Base-by-base conservation (phyloP, 2,888 invertebrate species). In the Pristionchus fissidentatus region DNA sequence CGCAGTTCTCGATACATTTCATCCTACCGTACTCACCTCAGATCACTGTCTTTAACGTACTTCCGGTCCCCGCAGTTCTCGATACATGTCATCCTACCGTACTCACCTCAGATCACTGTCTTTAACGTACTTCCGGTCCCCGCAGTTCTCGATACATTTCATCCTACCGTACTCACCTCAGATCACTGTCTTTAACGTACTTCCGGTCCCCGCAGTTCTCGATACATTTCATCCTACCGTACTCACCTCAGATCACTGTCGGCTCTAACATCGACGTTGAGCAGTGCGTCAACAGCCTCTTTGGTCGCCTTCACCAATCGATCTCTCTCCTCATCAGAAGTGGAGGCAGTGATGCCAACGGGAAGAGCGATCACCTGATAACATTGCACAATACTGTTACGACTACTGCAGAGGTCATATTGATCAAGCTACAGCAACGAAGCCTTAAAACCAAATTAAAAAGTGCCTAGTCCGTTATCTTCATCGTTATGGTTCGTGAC, bases 341-440 rank as follows among this genome's bases (percentile, higher is more conserved):
- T 95, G 86, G 94, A 95, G 0, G 95, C 97, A 0, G 97, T 97
- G 83, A 99, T 95, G n/a, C 99, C 99, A 93, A 98, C 98, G 0
- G 98, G 98, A 3, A 99, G 96, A 83, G 99, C 95, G 3, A 98
- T 95, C 1, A 94, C 94, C 94, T 94, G 88, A 3, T 26, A 70
- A 29, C n/a, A n/a, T n/a, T n/a, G n/a, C n/a, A n/a, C n/a, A n/a
- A n/a, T n/a, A n/a, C n/a, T n/a, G n/a, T n/a, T n/a, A n/a, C n/a
- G n/a, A n/a, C n/a, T n/a, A n/a, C n/a, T n/a, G n/a, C n/a, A n/a
- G n/a, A n/a, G n/a, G n/a, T n/a, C n/a, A n/a, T n/a, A n/a, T n/a
- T n/a, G n/a, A n/a, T n/a, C n/a, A n/a, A n/a, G n/a, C n/a, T n/a
- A n/a, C n/a, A n/a, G n/a, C n/a, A n/a, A n/a, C n/a, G n/a, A n/a